These are phyloP conservation scores for Tupaia chinensis DNA, from an alignment of 2,113 vertebrate species.

Conservation along the genomic window DNA sequence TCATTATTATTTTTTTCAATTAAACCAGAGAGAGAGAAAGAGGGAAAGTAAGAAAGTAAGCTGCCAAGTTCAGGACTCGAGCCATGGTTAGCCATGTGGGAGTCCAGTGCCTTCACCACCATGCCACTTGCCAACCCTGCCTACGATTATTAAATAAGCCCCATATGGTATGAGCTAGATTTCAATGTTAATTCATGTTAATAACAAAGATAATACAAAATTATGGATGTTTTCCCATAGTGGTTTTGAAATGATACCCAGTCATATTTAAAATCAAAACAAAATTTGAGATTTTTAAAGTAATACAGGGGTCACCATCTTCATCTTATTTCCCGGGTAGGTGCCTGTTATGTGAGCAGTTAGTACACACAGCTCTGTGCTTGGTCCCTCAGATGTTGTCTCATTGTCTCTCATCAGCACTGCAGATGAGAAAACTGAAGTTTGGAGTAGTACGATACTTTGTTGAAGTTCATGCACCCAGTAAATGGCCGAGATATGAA, in stretches of 20 bases:
- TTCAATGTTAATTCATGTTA: not conserved
- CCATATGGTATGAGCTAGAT: not conserved
- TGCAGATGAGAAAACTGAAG: not conserved
- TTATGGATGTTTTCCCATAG: too few relatives aligned
- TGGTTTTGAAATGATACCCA: not conserved
- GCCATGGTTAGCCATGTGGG: too few relatives aligned
- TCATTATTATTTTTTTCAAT: too few relatives aligned
- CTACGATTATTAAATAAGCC: not conserved
- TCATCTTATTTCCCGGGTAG: not conserved
- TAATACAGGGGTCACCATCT: not conserved
- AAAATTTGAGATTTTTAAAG: not conserved
- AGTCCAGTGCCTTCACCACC: too few relatives aligned
- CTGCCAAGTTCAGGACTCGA: too few relatives aligned
- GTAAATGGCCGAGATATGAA: not conserved
- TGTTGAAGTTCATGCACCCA: not conserved
- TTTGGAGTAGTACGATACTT: not conserved
- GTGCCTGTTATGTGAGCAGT: too few relatives aligned
- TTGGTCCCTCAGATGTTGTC: fast-evolving
- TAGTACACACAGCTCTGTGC: fast-evolving
- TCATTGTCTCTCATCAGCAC: not conserved
- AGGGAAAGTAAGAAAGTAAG: too few relatives aligned
- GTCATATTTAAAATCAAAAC: not conserved
- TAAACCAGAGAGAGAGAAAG: too few relatives aligned
- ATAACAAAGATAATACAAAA: not conserved
- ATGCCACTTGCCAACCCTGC: not conserved